Evolutionary conservation across 2,888 invertebrate genomes (phyloP), one percentile per base, ranked within the genome.

Genomic region (Dynastes grantii): DNA sequence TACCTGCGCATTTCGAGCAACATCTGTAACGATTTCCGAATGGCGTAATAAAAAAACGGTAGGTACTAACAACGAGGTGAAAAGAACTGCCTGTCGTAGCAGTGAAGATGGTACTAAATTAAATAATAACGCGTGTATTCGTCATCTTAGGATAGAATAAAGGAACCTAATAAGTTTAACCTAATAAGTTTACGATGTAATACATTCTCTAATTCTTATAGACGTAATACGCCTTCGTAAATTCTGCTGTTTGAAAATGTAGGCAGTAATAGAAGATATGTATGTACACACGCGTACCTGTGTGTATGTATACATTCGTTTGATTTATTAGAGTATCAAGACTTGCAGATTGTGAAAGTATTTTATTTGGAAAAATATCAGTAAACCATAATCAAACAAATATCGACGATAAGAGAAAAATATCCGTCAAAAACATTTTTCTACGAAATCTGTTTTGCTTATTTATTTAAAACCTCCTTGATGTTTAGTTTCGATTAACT

Each of bases 151-250:
- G 45, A 45, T 45, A 27, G 22, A 73, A 73, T 40, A 73, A 73
- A 40, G 9, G 40, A 40, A 58, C 22, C 22, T 22, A 22, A 73
- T 37, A 6, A 73, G 22, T 22, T 22, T 58, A 11, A 22, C 51
- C 16, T 22, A 58, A 32, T 70, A 27, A n/a, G 29, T 70, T 70
- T 27, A 53, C 29, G 32, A 70, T 32, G 53, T 27, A 11, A 70
- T 27, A 29, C 2, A 37, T 73, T 58, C 45, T 32, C 1, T 61
- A 73, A 73, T 55, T 58, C 37, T 22, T 58, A 73, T 58, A 11
- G 40, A 40, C 73, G 58, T 11, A 55, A 73, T 73, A 73, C 61
- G 45, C 58, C 73, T 37, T 27, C 45, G 40, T 40, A 22, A 58
- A 40, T 22, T 40, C 22, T 49, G 22, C 9, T 61, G 27, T 55